Conservation (phyloP, 2,797 vertebrate genomes). For the Anolis apletophallus region DNA sequence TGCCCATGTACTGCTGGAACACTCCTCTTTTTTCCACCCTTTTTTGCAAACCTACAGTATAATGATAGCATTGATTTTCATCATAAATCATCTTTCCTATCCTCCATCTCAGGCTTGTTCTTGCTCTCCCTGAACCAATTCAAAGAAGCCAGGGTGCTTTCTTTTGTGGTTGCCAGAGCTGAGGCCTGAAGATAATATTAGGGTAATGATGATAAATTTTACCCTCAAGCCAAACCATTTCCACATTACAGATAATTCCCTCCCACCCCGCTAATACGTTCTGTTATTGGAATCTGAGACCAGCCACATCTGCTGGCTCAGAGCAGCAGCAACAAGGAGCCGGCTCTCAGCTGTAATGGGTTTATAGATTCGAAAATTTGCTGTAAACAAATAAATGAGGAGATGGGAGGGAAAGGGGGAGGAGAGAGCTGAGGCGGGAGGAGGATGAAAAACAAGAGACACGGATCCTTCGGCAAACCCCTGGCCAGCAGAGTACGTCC, state of each 20-base stretch:
- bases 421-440: slow-evolving; percentile 3
- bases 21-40: slow-evolving; percentile 74
- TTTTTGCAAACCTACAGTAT: slow-evolving; percentile 82
- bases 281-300: slow-evolving; percentile 70
- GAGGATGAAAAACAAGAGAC: slow-evolving; percentile 10
- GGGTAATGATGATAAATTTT: slow-evolving; percentile 87
- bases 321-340: slow-evolving; percentile 43
- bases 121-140: slow-evolving; percentile 74
- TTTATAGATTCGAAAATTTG: slow-evolving; percentile 72
- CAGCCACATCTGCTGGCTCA: slow-evolving; percentile 56
- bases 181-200: slow-evolving; percentile 82
- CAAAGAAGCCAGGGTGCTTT: slow-evolving; percentile 82
- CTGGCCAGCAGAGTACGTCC: not conserved
- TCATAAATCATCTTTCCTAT: slow-evolving; percentile 84
- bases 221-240: slow-evolving; percentile 79
- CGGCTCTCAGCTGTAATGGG: slow-evolving; percentile 52
- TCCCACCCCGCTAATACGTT: slow-evolving; percentile 68
- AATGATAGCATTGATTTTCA: slow-evolving; percentile 83
- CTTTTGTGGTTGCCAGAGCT: slow-evolving; percentile 80
- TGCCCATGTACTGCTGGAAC: slow-evolving; percentile 65
- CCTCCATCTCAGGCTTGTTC: slow-evolving; percentile 70
- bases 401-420: slow-evolving; percentile 39
- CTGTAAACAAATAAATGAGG: slow-evolving; percentile 67
- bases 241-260: slow-evolving; percentile 72
- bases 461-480: not conserved